Conservation (phyloP, 2,888 invertebrate genomes). For the Macaria liturata region DNA sequence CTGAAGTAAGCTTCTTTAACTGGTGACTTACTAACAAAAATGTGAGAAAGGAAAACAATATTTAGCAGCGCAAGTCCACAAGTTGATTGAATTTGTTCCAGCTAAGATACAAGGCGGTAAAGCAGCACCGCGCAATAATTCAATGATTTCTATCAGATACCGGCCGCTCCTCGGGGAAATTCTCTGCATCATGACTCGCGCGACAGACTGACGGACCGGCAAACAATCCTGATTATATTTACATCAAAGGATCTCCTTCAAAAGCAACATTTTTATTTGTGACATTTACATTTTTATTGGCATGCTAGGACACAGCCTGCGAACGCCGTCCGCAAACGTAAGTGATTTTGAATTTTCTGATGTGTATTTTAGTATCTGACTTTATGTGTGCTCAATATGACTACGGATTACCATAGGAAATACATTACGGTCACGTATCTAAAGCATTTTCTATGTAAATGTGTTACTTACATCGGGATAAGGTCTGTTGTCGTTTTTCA, state of each 20-base stretch:
- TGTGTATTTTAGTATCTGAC: conserved; percentile 81
- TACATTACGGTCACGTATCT: conserved; percentile 65
- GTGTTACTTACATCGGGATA: conserved; percentile 35
- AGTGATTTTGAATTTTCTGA: conserved; percentile 83
- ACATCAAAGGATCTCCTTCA: conserved; percentile 78
- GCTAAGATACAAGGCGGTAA: conserved; percentile 3
- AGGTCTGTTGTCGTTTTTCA: conserved; percentile 31
- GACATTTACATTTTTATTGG: conserved; percentile 82
- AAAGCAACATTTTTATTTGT: conserved; percentile 80
- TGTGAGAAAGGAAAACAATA: too few species aligned
- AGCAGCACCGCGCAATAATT: conserved; percentile 45
- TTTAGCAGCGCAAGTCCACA: not conserved
- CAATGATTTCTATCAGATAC: conserved; percentile 56
- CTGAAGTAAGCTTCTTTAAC: too few species aligned
- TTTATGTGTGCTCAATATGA: conserved; percentile 78
- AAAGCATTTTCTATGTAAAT: conserved; percentile 50
- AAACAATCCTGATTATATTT: conserved; percentile 65
- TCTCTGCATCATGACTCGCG: conserved; percentile 56
- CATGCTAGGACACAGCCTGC: conserved; percentile 76
- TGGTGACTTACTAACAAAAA: too few species aligned
- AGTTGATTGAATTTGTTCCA: conserved; percentile 10
- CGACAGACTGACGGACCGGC: conserved; percentile 46
- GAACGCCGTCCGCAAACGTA: conserved; percentile 73
- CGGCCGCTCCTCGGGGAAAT: conserved; percentile 55
- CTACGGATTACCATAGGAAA: conserved; percentile 71